phyloP scores from a whole-genome alignment of 2,888 invertebrate species.

The Alentia gelatinosa region DNA sequence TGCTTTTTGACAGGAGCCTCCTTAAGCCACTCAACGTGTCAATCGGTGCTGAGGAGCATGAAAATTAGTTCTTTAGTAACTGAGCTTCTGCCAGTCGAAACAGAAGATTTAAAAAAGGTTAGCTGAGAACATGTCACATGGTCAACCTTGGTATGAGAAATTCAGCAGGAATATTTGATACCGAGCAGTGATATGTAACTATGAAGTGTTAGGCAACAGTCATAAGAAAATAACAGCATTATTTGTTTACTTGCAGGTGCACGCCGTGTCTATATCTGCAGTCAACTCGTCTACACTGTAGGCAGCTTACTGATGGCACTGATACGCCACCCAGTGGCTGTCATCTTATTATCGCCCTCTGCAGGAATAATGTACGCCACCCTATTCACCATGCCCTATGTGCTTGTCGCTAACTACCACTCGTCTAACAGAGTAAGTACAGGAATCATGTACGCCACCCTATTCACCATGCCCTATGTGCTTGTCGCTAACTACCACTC shows the following conservation, averaged over 20 bases:
- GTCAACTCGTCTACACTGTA: conserved; percentile 91
- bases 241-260: conserved; percentile 85
- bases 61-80: no score
- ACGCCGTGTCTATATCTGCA: conserved; percentile 91
- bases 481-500: conserved; percentile 96
- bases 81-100: no score
- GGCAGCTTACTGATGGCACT: conserved; percentile 94
- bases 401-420: conserved; percentile 96
- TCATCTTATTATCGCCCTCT: conserved; percentile 85
- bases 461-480: conserved; percentile 97
- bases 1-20: no score
- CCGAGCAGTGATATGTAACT: no score
- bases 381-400: conserved; percentile 97
- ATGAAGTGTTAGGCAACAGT: no score
- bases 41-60: no score
- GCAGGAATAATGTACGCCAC: conserved; percentile 99
- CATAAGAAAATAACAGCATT: no score
- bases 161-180: no score
- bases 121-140: no score
- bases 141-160: no score
- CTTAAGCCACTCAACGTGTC: no score
- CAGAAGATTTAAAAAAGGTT: no score
- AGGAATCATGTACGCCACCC: conserved; percentile 90
- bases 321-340: conserved; percentile 82
- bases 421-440: conserved; percentile 90